Base-by-base conservation (phyloP, 1,140 invertebrate genomes). In the Latrodectus geometricus region DNA sequence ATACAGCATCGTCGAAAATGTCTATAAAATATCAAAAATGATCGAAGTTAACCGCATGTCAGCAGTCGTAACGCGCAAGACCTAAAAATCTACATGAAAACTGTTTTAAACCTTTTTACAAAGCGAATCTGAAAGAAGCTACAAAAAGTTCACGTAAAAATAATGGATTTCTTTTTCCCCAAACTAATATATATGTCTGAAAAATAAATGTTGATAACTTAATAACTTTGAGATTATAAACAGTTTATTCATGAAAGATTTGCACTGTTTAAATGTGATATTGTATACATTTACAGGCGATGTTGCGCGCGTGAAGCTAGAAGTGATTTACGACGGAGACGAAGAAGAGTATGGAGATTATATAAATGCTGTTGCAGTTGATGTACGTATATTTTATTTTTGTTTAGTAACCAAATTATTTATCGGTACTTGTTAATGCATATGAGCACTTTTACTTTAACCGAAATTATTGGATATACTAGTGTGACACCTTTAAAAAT, bases 351-450 rank as follows among this genome's bases (percentile, higher is more conserved):
- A n/a, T 8, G 21, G 66, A 7, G 87, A 88, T 61, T 89, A 89
- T 68, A 89, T 89, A 17, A 89, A 89, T 79, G 89, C 89, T 20
- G 82, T 89, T 80, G 86, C 78, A 61, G 81, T 89, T 11, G 88
- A 89, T 56, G 89, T 89, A 82, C 87, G 87, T 72, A 23, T 70
- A 15, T 70, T 15, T 78, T 23, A 5, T 21, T 4, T 56, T 5
- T 54, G 3, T 54, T 12, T 12, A 23, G 50, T 77, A 56, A 77
- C 8, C 11, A n/a, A 77, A 61, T 49, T 52, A 15, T 74, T 76
- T 54, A 35, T 35, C 35, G 35, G 5, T 35, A 5, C 35, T 35
- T 35, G 1, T 35, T 35, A 35, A 35, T 5, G 5, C 5, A 35
- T 35, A 35, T 5, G 35, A 3, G 2, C 54, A 17, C 11, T 61